These are phyloP conservation scores for Anas acuta DNA, from an alignment of 2,797 vertebrate species.

Conservation along the genomic window DNA sequence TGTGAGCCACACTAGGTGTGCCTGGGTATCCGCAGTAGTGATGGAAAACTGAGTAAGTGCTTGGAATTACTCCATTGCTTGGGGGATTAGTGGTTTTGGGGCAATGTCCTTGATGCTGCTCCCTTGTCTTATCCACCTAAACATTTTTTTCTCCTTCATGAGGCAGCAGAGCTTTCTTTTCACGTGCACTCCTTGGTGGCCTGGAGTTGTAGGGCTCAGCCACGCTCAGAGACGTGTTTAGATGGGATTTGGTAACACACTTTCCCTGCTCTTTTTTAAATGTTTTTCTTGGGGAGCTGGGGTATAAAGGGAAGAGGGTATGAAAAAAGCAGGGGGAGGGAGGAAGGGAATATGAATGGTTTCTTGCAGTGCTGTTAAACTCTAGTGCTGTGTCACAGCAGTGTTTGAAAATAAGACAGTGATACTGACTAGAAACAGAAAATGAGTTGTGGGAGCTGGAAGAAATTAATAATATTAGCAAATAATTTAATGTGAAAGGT, in stretches of 20 bases:
- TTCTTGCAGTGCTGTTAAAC: neutral
- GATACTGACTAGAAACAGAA: neutral
- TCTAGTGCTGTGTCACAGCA: rapidly evolving
- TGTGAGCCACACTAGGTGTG: neutral
- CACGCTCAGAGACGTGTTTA: neutral
- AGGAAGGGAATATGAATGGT: neutral
- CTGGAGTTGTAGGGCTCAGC: neutral
- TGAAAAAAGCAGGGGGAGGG: neutral
- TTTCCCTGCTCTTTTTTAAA: neutral
- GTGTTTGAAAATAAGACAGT: neutral
- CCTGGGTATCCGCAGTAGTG: neutral
- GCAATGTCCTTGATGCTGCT: neutral
- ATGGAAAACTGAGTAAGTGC: neutral
- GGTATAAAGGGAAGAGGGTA: neutral
- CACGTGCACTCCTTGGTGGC: neutral
- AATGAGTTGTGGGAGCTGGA: neutral
- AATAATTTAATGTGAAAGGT: neutral
- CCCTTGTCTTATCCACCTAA: neutral
- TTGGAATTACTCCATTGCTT: neutral
- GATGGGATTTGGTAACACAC: neutral
- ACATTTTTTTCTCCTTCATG: neutral
- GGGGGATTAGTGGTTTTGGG: neutral
- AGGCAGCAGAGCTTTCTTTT: neutral
- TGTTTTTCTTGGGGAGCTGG: rapidly evolving
- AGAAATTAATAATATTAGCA: neutral